Conservation (phyloP, 2,113 vertebrate species). For the Butorides virescens region DNA sequence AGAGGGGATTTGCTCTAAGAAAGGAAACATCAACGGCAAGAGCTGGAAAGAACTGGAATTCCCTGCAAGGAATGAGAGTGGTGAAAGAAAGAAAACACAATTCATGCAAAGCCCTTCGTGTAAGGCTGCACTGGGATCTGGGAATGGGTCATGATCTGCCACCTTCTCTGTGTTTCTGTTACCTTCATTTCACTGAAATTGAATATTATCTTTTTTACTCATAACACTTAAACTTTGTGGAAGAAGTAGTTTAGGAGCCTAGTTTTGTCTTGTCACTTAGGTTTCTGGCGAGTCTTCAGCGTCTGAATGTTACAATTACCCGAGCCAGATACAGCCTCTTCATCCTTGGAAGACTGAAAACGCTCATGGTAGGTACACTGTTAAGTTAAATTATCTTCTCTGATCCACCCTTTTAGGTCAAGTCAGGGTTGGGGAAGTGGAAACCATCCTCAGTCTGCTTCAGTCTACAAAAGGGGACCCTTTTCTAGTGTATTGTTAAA, state of each 20-base stretch:
- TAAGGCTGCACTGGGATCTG: background rate
- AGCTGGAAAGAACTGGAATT: slow-evolving; percentile 19
- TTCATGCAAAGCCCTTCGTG: background rate
- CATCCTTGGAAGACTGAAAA: slow-evolving; percentile 83
- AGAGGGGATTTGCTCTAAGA: slow-evolving; percentile 35
- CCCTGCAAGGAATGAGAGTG: background rate
- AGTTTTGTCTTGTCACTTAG: slow-evolving; percentile 53
- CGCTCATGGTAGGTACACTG: slow-evolving; percentile 76
- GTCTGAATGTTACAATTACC: slow-evolving; percentile 87
- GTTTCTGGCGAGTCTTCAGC: slow-evolving; percentile 83
- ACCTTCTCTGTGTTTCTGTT: background rate
- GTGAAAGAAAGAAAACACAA: background rate
- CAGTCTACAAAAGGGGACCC: too few relatives aligned
- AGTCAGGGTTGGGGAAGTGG: background rate
- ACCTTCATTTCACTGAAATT: background rate
- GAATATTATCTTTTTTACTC: background rate
- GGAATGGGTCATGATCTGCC: background rate
- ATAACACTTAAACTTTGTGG: background rate
- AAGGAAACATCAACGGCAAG: background rate
- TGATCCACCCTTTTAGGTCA: background rate
- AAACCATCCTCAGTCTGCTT: background rate
- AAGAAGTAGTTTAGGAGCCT: background rate
- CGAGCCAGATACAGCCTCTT: slow-evolving; percentile 86
- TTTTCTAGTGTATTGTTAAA: background rate
- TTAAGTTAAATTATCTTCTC: background rate